phyloP scores from a whole-genome alignment of 2,797 vertebrate species.

The Carcharodon carcharias region DNA sequence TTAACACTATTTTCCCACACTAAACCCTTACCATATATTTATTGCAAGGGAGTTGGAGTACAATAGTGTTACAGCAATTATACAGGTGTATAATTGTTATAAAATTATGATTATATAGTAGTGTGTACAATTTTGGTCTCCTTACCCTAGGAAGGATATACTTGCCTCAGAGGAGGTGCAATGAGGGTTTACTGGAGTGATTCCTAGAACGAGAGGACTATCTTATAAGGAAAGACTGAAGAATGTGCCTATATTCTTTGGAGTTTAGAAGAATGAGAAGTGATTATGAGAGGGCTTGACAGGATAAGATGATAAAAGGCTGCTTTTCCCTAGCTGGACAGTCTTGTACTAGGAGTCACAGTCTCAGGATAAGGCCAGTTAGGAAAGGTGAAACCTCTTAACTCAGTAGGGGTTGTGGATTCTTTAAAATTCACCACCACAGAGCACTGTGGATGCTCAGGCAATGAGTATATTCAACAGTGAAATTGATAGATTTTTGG shows the following conservation, averaged over 20 bases:
- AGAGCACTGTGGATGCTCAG: background rate
- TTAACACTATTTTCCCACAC: too few species aligned
- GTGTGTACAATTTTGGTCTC: background rate
- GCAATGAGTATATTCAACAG: background rate
- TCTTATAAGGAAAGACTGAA: background rate
- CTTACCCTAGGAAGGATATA: too few species aligned
- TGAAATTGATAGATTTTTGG: background rate
- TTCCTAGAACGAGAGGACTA: background rate
- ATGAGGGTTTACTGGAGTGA: background rate
- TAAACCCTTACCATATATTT: background rate
- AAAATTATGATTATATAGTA: background rate
- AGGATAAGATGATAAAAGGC: background rate
- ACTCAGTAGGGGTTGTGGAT: background rate
- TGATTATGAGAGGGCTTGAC: background rate
- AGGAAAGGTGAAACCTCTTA: background rate
- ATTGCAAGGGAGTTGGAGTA: background rate
- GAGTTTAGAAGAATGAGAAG: background rate
- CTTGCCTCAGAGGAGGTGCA: background rate
- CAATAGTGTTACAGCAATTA: background rate
- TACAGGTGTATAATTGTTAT: background rate
- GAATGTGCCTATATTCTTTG: background rate
- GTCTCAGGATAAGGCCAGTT: background rate
- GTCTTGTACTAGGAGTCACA: background rate
- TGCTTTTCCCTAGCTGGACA: background rate
- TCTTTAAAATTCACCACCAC: background rate